Conservation (phyloP, 2,113 vertebrate genomes). For the Pitta sordida region DNA sequence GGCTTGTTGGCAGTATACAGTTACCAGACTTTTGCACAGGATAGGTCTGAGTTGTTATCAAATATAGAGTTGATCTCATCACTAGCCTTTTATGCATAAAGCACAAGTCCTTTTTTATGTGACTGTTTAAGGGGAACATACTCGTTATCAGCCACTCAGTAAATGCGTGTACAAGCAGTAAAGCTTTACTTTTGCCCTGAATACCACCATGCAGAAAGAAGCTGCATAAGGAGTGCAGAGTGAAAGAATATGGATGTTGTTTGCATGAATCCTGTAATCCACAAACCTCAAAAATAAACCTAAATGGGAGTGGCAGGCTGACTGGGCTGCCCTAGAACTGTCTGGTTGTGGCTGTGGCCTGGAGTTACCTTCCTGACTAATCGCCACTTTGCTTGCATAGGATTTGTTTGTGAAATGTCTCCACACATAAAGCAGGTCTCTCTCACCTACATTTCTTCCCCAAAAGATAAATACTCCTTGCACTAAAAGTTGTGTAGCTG, state of each 20-base stretch:
- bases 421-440: not conserved
- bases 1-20: not conserved
- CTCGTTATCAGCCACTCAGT: not conserved
- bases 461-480: not conserved
- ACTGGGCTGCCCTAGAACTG: not conserved
- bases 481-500: not conserved
- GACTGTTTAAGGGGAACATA: not conserved
- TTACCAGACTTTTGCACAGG: not conserved
- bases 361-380: not conserved
- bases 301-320: not conserved
- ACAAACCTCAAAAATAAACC: not conserved
- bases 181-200: not conserved
- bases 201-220: not conserved
- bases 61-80: not conserved
- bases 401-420: not conserved
- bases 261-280: not conserved
- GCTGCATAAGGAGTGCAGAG: fast-evolving
- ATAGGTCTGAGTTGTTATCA: not conserved
- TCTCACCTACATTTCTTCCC: not conserved
- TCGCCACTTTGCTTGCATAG: not conserved
- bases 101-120: not conserved
- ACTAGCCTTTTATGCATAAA: not conserved
- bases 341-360: not conserved
- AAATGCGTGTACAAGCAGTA: fast-evolving
- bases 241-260: not conserved